Evolutionary conservation across 1,140 invertebrate genomes (phyloP).

Genomic region (Bombus waltoni): DNA sequence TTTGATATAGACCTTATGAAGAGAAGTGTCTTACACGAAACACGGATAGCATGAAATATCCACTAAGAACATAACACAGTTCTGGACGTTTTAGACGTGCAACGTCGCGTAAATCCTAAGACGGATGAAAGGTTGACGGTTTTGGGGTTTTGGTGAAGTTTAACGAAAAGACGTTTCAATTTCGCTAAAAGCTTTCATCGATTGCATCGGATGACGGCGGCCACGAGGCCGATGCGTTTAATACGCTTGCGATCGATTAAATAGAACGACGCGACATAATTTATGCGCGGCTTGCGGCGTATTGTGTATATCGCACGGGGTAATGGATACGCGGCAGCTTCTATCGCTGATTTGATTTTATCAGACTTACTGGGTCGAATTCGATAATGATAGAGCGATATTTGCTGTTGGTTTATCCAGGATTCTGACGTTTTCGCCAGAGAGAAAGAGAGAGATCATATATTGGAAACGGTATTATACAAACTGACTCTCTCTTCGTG

Average conservation of each 20-base stretch:
- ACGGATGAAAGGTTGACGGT: slow-evolving; percentile 21
- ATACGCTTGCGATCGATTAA: slow-evolving; percentile 36
- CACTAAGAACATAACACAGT: not conserved
- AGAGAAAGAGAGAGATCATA: not conserved
- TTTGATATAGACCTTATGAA: not conserved
- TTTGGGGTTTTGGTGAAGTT: not conserved
- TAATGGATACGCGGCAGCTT: slow-evolving; percentile 37
- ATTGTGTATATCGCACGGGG: slow-evolving; percentile 11
- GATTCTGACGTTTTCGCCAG: not conserved
- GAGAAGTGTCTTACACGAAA: not conserved
- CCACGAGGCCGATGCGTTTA: not conserved
- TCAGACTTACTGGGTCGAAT: slow-evolving; percentile 10
- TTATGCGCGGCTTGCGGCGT: slow-evolving; percentile 31
- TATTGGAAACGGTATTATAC: not conserved
- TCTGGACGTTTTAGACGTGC: not conserved
- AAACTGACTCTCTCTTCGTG: not conserved
- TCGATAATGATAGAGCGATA: slow-evolving; percentile 24
- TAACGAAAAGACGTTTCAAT: slow-evolving; percentile 49
- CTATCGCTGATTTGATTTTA: slow-evolving; percentile 45
- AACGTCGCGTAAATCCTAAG: not conserved
- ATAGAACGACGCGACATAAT: slow-evolving; percentile 39
- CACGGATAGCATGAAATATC: not conserved
- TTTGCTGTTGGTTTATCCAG: not conserved
- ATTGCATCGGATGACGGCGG: slow-evolving; percentile 16
- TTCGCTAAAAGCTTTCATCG: slow-evolving; percentile 42